phyloP scores from a whole-genome alignment of 2,888 invertebrate species.

The Esperia sulphurella region DNA sequence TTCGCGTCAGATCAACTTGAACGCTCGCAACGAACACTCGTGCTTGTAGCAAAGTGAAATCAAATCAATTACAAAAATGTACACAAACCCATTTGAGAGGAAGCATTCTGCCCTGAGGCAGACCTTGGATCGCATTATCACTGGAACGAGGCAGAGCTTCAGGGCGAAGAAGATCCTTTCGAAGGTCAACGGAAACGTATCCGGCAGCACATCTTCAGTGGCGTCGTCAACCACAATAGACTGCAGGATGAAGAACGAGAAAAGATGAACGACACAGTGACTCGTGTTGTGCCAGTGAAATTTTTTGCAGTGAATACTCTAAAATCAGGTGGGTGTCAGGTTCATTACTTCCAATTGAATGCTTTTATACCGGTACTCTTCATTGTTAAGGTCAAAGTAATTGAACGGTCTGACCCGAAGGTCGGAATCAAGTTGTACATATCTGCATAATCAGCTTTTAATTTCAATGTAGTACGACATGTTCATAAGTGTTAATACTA shows the following conservation, averaged over 20 bases:
- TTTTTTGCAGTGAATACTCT: slow-evolving; percentile 33
- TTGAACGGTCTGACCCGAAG: background rate
- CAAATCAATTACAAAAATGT: slow-evolving; percentile 64
- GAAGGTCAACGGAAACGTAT: slow-evolving; percentile 36
- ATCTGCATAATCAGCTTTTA: no score
- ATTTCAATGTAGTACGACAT: no score
- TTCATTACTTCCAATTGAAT: background rate
- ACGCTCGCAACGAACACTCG: slow-evolving; percentile 40
- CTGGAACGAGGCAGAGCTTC: slow-evolving; percentile 63
- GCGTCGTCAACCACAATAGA: slow-evolving; percentile 34
- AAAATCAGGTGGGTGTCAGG: slow-evolving; percentile 49
- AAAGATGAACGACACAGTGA: slow-evolving; percentile 48
- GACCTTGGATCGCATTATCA: slow-evolving; percentile 81
- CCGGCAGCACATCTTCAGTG: slow-evolving; percentile 52
- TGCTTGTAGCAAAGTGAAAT: slow-evolving; percentile 2
- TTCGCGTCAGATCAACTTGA: slow-evolving; percentile 12
- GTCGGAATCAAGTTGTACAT: background rate
- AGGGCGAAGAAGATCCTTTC: slow-evolving; percentile 48
- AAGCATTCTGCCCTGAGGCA: slow-evolving; percentile 85
- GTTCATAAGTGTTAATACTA: no score
- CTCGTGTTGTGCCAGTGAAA: slow-evolving; percentile 52
- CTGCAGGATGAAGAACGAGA: slow-evolving; percentile 41
- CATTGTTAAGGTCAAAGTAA: background rate
- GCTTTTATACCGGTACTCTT: background rate
- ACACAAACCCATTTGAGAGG: slow-evolving; percentile 84